These are phyloP conservation scores for Himantopus leucocephalus DNA, from an alignment of 2,113 vertebrate genomes.

Conservation along the genomic window DNA sequence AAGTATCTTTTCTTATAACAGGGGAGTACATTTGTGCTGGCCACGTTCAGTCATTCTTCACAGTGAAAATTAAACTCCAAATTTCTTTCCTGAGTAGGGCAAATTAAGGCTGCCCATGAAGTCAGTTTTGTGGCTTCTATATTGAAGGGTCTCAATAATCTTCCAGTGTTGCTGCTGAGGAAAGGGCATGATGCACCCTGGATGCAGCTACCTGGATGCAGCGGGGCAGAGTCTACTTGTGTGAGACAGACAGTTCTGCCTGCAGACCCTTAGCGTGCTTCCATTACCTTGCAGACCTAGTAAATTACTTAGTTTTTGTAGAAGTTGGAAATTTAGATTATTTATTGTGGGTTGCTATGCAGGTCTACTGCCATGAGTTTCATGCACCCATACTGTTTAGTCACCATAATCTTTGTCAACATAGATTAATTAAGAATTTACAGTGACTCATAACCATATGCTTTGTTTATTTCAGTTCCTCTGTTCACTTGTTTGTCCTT, in stretches of 20 bases:
- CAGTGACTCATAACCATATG: neutral
- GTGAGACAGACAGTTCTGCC: neutral
- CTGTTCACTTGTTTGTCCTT: constrained; percentile 23
- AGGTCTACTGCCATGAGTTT: neutral
- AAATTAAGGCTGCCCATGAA: neutral
- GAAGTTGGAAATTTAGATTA: neutral
- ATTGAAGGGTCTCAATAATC: neutral
- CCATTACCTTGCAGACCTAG: neutral
- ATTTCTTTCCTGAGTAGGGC: neutral
- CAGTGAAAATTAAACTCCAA: neutral
- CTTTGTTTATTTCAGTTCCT: constrained; percentile 23
- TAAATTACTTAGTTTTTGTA: neutral
- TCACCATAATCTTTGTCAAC: constrained; percentile 4
- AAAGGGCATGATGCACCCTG: neutral
- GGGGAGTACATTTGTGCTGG: neutral
- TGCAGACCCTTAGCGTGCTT: neutral
- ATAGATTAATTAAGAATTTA: neutral
- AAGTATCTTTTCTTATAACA: neutral
- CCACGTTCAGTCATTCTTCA: neutral
- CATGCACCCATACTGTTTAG: neutral
- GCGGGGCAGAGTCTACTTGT: neutral
- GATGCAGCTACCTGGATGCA: neutral
- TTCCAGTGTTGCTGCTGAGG: neutral
- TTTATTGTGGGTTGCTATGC: neutral
- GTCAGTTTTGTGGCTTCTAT: neutral